Conservation (phyloP, 2,113 vertebrate species). For the Sula dactylatra region DNA sequence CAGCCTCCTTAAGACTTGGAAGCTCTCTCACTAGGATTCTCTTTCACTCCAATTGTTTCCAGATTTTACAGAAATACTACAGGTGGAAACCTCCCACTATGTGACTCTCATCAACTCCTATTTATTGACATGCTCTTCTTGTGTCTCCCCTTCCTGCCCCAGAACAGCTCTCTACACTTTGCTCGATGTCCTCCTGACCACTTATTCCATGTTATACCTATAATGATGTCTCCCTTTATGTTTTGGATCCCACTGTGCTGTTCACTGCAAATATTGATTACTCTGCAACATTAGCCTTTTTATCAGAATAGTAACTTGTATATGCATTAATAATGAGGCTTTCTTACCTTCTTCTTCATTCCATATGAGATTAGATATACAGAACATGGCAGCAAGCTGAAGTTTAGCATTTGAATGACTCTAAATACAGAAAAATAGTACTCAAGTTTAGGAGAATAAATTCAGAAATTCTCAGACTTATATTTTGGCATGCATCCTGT, state of each 20-base stretch:
- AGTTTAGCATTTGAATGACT: constrained; percentile 96
- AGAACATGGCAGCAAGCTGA: constrained; percentile 95
- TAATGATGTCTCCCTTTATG: neutral
- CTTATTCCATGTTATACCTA: neutral
- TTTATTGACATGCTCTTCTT: neutral
- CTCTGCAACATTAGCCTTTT: neutral
- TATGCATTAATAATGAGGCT: neutral
- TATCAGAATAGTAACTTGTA: neutral
- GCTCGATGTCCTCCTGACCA: neutral
- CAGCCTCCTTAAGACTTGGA: neutral
- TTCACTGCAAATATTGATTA: neutral
- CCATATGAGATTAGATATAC: constrained; percentile 98
- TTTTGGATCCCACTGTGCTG: neutral
- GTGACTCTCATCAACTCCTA: neutral
- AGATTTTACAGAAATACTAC: neutral
- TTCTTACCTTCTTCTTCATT: constrained; percentile 97
- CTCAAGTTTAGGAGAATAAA: neutral
- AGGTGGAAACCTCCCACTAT: neutral
- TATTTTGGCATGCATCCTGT: neutral
- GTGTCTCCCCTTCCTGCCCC: neutral
- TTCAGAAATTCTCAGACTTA: neutral
- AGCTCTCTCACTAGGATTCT: neutral
- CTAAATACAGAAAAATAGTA: constrained; percentile 67
- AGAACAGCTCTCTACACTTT: neutral
- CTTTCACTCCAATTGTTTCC: neutral